phyloP scores from a whole-genome alignment of 2,113 vertebrate species.

The Martes martes region DNA sequence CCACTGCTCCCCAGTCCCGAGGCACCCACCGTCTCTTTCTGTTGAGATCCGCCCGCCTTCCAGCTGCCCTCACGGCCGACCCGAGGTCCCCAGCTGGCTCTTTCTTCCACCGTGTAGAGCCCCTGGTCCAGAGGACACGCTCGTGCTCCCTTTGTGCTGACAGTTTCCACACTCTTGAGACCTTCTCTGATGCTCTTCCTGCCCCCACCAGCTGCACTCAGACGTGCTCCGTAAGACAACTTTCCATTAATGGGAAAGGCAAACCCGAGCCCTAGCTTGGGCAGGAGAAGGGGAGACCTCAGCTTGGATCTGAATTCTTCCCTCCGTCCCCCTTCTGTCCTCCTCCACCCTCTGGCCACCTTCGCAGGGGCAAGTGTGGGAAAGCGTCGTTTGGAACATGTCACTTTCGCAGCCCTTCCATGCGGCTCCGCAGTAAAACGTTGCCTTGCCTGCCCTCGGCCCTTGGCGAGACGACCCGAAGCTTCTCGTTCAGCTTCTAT shows the following conservation, averaged over 20 bases:
- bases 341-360: neutral
- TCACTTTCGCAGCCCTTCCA: neutral
- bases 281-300: neutral
- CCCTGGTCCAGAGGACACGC: neutral
- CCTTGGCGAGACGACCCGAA: neutral
- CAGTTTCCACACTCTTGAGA: neutral
- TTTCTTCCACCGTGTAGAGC: neutral
- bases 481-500: neutral
- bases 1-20: accelerated
- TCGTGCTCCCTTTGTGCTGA: too few species aligned
- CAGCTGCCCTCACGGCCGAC: too few species aligned
- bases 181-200: neutral
- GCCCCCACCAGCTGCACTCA: neutral
- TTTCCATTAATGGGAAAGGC: neutral
- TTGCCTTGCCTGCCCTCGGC: neutral
- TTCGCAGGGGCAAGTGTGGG: neutral
- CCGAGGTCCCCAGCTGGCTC: too few species aligned
- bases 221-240: neutral
- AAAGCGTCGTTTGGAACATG: neutral
- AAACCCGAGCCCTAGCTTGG: neutral
- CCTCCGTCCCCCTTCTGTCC: neutral
- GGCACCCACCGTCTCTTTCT: neutral
- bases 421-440: neutral
- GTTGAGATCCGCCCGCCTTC: neutral
- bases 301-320: neutral